A percentile compares a stretch with the other conserved stretches of the same genome.
Conservation (phyloP, 2,113 vertebrate genomes). For the Cololabis saira region DNA sequence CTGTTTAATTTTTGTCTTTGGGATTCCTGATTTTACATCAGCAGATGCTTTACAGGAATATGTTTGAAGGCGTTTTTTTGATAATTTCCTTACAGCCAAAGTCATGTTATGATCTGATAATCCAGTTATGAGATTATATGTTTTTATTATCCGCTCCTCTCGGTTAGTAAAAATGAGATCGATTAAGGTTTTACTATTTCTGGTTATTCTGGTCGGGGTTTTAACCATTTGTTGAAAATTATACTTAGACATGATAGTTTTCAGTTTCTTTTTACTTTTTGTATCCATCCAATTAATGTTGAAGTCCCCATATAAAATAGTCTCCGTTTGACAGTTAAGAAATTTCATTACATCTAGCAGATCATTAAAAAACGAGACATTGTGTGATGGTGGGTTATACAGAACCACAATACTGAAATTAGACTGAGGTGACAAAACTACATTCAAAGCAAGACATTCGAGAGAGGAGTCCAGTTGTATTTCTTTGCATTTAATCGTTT, state of each 20-base stretch:
- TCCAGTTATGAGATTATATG: background rate
- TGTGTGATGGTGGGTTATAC: background rate
- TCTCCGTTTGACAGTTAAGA: background rate
- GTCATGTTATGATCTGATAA: background rate
- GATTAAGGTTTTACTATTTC: background rate
- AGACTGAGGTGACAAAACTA: background rate
- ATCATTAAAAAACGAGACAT: background rate
- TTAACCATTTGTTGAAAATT: background rate
- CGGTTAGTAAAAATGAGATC: background rate
- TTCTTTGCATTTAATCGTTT: background rate
- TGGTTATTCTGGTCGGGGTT: background rate
- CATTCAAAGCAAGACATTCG: background rate
- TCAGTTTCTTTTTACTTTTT: background rate
- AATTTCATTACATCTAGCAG: background rate
- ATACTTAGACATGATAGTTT: background rate
- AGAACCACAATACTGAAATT: background rate
- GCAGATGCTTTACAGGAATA: background rate
- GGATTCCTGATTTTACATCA: background rate
- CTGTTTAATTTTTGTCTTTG: background rate
- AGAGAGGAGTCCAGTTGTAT: background rate
- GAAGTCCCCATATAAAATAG: background rate
- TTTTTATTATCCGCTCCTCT: background rate
- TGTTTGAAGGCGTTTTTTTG: background rate
- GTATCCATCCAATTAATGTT: background rate
- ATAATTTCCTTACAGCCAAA: background rate